Base-by-base conservation (phyloP, 1,140 invertebrate species). In the Bradynema listronoti region DNA sequence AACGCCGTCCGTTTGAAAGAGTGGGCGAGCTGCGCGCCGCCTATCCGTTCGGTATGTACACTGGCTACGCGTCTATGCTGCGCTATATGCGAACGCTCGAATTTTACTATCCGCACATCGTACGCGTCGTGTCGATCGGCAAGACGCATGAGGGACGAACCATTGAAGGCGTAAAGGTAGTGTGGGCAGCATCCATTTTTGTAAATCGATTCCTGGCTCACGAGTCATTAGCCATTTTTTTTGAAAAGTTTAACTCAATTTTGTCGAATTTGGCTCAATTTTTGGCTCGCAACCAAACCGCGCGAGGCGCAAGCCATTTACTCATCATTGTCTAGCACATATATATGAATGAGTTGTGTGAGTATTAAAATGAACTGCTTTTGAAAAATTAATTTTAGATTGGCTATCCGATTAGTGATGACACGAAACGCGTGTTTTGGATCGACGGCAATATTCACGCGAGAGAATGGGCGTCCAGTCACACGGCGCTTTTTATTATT, bases 401-500 rank as follows among this genome's bases (percentile, higher is more conserved):
- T 46, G 75, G 73, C 4, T 63, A 63, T 46, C 71, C 72, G n/a
- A 50, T 56, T 9, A n/a, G 39, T 11, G 45, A 63, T 47, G 34
- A 27, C n/a, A 60, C 58, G 7, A 77, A 77, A 49, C 55, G 66
- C 27, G 75, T 61, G 7, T 61, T 77, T 33, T 77, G 76, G 73
- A 73, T 78, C 7, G 73, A 77, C 56, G 73, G 52, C 24, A 55
- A 55, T 55, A 77, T 77, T 39, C 74, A 77, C 58, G 75, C 74
- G 9, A 55, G 74, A 30, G 68, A 68, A 50, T 75, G 75, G 74
- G 74, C 74, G 7, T 75, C 73, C 19, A 66, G 64, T 52, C 76
- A 78, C 42, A 78, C 74, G 4, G 74, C 73, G 29, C 56, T 77
- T n/a, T 78, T 74, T 54, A 65, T 77, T 39, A 75, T 78, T 32